These are phyloP conservation scores for Oryctes rhinoceros DNA, from an alignment of 1,140 invertebrate genomes.

Conservation along the genomic window DNA sequence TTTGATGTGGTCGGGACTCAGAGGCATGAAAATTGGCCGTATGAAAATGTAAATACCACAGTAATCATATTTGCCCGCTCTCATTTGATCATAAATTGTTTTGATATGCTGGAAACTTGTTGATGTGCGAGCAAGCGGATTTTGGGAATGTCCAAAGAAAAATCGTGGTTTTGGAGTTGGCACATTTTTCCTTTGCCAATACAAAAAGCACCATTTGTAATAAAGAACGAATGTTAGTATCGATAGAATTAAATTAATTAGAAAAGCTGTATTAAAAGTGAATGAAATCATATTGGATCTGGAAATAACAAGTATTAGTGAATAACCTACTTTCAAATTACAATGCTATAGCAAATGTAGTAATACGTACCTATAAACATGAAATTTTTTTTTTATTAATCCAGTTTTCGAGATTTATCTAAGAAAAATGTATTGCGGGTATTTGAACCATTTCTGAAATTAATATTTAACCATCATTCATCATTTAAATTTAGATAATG, in stretches of 20 bases:
- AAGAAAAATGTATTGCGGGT: no score
- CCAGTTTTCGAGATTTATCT: no score
- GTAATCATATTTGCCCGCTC: background rate
- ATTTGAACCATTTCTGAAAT: no score
- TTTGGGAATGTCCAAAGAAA: background rate
- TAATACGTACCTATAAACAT: background rate
- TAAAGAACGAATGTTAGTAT: conserved; percentile 5
- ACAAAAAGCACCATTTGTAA: conserved; percentile 25
- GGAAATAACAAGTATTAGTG: background rate
- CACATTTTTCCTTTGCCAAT: conserved; percentile 4
- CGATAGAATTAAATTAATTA: background rate
- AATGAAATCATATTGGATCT: background rate
- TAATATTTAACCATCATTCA: no score
- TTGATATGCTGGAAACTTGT: conserved; percentile 36
- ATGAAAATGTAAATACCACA: conserved; percentile 1
- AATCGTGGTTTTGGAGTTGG: background rate
- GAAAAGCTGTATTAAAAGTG: background rate
- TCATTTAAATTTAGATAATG: no score
- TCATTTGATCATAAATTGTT: conserved; percentile 16
- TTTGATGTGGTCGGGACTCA: conserved; percentile 64
- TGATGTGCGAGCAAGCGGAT: background rate
- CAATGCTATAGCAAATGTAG: background rate
- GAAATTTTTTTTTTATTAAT: background rate
- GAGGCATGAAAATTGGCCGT: background rate
- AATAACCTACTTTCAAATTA: background rate